Evolutionary conservation across 2,797 vertebrate species (phyloP).

Genomic region (Streptopelia turtur): DNA sequence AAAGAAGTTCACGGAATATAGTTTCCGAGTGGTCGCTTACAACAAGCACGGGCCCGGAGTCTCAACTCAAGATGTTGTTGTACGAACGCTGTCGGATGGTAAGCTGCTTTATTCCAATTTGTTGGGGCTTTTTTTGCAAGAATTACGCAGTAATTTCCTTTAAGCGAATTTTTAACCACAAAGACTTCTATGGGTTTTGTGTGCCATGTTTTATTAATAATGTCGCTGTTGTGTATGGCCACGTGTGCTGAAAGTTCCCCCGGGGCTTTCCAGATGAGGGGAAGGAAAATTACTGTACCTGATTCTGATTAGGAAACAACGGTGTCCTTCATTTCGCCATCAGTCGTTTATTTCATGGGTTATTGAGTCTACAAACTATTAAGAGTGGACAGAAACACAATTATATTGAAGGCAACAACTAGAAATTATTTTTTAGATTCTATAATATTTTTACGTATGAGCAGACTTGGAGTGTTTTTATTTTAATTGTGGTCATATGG

Average conservation of each 20-base stretch:
- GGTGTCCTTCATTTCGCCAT: not conserved
- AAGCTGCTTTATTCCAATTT: conserved; percentile 25
- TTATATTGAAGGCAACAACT: not conserved
- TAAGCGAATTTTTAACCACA: not conserved
- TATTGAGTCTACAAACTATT: not conserved
- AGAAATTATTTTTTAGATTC: not conserved
- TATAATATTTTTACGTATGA: not conserved
- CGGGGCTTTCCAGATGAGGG: not conserved
- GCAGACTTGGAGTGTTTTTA: not conserved
- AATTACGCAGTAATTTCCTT: not conserved
- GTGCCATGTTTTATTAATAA: not conserved
- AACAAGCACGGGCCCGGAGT: conserved; percentile 97
- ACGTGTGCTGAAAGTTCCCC: not conserved
- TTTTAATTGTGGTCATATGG: not conserved
- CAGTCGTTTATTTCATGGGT: not conserved
- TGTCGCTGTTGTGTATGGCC: not conserved
- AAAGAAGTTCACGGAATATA: conserved; percentile 95
- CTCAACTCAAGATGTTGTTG: conserved; percentile 90
- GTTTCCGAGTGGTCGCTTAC: conserved; percentile 94
- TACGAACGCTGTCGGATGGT: conserved; percentile 92
- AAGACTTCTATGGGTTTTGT: not conserved
- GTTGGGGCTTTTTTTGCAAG: not conserved
- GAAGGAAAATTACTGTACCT: not conserved
- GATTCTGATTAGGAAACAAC: not conserved
- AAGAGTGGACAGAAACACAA: not conserved